Evolutionary conservation across 2,797 vertebrate species (phyloP), one percentile per base, ranked within the genome.

Genomic region (Synaphobranchus kaupii): DNA sequence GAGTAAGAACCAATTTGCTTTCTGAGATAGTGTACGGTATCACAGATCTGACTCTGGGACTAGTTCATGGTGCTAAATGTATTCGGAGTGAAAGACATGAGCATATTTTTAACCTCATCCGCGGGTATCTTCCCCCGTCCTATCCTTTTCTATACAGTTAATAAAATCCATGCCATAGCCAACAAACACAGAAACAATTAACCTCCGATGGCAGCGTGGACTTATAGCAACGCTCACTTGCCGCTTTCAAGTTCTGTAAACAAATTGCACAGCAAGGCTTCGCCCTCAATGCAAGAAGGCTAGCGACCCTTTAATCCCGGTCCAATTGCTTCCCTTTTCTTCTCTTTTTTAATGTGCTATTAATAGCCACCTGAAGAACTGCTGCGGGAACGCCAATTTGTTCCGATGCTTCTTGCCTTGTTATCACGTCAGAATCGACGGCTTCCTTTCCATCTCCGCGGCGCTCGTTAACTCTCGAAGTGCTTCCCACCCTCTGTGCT

Each of bases 271-370:
- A 84, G 89, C 39, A 81, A 83, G 86, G 82, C 78, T 85, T 56
- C 85, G 48, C 60, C 60, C 85, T 89, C 88, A 85, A 54, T 87
- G 85, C 87, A 86, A 87, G 88, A 81, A 85, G 85, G 83, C n/a
- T 85, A 78, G 85, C 44, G 86, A 88, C 85, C 83, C 86, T 87
- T 86, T 92, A 90, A 92, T 92, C 88, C 83, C 81, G n/a, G 87
- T 87, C 86, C 84, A 68, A 78, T 84, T 60, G 34, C 83, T 66
- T 89, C 84, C 39, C 81, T 31, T 83, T 87, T 84, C 63, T 68
- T 60, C 12, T 48, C 39, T 80, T 85, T 85, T 71, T 71, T 63
- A 54, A 17, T 20, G 88, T 80, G 86, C 90, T 92, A 91, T 90
- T 91, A 91, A 92, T 91, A 91, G 87, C 66, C 63, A 86, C 60